Evolutionary conservation across 2,888 invertebrate species (phyloP).

Genomic region (Archaeoteleia sp.): DNA sequence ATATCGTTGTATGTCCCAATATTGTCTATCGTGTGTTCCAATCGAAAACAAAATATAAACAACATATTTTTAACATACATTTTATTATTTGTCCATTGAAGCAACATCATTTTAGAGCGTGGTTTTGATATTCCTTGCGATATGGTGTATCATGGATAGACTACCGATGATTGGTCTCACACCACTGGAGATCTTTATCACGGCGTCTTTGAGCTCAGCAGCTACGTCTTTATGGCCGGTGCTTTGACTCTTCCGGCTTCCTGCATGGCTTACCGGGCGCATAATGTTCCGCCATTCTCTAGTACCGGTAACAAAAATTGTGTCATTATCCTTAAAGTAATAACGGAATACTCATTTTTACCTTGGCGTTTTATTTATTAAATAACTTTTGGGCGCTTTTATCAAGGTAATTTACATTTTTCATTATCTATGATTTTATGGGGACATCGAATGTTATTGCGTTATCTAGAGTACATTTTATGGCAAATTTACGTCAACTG

Average conservation of each 20-base stretch:
- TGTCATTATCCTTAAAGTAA: constrained; percentile 23
- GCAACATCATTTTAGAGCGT: constrained; percentile 5
- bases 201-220: constrained; percentile 54
- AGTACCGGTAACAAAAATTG: constrained; percentile 30
- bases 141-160: constrained; percentile 51
- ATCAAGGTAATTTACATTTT: constrained; percentile 21
- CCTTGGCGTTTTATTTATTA: constrained; percentile 21
- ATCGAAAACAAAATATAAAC: too few relatives aligned
- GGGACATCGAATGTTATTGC: not conserved
- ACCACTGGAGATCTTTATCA: constrained; percentile 29
- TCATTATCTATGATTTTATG: constrained; percentile 13
- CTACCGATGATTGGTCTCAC: constrained; percentile 27
- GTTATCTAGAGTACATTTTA: not conserved
- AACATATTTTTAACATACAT: too few relatives aligned
- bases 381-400: constrained; percentile 14
- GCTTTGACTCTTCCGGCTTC: constrained; percentile 55
- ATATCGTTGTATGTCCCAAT: too few relatives aligned
- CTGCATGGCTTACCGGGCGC: constrained; percentile 55
- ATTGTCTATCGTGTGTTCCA: too few relatives aligned
- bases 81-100: constrained; percentile 16
- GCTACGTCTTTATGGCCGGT: constrained; percentile 49
- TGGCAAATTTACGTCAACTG: not conserved
- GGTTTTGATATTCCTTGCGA: constrained; percentile 12
- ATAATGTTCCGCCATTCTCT: constrained; percentile 46
- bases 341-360: constrained; percentile 27